Conservation (phyloP, 2,797 vertebrate species). For the Leptoclinus maculatus region DNA sequence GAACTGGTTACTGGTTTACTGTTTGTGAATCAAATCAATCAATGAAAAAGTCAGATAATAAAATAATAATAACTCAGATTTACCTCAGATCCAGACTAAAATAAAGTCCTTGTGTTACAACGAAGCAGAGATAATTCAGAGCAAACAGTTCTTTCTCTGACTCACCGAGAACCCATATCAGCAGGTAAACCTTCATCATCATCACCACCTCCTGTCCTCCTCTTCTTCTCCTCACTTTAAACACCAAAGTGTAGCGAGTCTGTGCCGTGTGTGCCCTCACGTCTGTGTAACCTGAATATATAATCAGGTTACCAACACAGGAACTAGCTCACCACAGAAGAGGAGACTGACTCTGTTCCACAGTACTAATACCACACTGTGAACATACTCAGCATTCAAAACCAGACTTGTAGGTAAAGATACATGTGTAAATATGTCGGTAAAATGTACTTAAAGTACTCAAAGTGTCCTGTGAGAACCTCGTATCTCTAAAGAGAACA, state of each 20-base stretch:
- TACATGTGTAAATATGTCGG: background rate
- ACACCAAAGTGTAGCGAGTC: background rate
- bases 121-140: background rate
- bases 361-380: background rate
- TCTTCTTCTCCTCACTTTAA: background rate
- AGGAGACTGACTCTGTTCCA: background rate
- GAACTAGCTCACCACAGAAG: constrained; percentile 12
- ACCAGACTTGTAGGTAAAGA: background rate
- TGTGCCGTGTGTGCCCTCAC: background rate
- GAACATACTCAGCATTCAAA: background rate
- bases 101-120: background rate
- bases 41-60: too few species aligned
- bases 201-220: background rate
- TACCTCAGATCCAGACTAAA: too few species aligned
- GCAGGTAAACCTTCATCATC: constrained; percentile 15
- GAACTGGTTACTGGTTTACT: too few species aligned
- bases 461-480: too few species aligned
- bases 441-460: background rate
- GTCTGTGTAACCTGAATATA: too few species aligned
- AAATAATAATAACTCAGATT: too few species aligned
- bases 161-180: constrained; percentile 56
- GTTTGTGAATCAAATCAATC: too few species aligned
- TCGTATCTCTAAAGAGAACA: too few species aligned
- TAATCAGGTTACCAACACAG: rapidly evolving
- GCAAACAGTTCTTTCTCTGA: background rate